Conservation (phyloP, 2,113 vertebrate genomes). For the Piaya cayana region DNA sequence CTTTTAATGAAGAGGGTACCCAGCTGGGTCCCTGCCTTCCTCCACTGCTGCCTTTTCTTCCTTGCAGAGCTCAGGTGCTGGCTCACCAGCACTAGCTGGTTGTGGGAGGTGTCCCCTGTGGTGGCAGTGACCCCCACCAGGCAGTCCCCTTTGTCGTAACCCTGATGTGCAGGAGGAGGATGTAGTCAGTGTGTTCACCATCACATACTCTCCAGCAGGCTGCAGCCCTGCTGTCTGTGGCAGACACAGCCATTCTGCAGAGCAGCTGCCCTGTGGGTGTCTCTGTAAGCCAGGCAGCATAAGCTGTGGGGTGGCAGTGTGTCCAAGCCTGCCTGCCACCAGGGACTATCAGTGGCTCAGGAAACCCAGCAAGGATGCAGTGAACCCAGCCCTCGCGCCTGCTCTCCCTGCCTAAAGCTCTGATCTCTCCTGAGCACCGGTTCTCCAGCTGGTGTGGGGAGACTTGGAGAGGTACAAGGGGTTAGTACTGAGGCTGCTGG, state of each 20-base stretch:
- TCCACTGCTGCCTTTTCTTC: background rate
- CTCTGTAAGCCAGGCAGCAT: background rate
- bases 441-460: constrained; percentile 49
- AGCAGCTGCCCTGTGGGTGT: background rate
- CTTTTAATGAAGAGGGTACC: background rate
- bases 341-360: constrained; percentile 1
- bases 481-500: background rate
- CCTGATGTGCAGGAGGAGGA: background rate
- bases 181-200: background rate
- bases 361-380: background rate
- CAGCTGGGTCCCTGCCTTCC: background rate
- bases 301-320: background rate
- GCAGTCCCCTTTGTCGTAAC: background rate
- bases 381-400: background rate
- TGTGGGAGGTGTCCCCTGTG: background rate
- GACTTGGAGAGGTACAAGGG: constrained; percentile 26
- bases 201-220: fast-evolving
- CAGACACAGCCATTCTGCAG: background rate
- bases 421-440: constrained; percentile 6
- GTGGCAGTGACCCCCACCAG: background rate
- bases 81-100: background rate
- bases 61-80: background rate
- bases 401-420: constrained; percentile 26
- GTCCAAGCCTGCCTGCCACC: background rate
- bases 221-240: background rate